Conservation (phyloP, 2,797 vertebrate species). For the Presbytis comata region DNA sequence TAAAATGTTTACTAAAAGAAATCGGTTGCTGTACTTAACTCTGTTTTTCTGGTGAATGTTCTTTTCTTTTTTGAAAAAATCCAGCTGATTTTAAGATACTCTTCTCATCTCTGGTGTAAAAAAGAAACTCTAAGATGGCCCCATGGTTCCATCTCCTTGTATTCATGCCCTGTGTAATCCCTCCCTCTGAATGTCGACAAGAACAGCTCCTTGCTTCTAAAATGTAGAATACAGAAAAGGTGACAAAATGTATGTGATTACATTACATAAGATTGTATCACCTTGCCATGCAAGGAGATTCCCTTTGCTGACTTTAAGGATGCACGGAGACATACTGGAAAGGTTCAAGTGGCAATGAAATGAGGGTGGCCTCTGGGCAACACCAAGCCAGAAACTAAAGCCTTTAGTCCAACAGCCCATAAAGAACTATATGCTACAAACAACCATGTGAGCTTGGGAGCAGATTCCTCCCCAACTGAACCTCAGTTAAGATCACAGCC, state of each 20-base stretch:
- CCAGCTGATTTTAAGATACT: background rate
- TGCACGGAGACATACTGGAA: background rate
- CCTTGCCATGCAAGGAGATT: background rate
- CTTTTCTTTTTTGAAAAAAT: background rate
- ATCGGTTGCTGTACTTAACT: background rate
- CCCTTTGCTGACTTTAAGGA: background rate
- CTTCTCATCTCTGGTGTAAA: background rate
- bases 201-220: background rate
- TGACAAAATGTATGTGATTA: background rate
- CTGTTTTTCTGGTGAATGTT: background rate
- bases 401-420: background rate
- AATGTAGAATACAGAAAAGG: background rate
- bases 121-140: background rate
- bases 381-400: background rate
- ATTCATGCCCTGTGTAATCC: background rate
- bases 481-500: background rate
- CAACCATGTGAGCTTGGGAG: background rate
- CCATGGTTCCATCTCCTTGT: background rate
- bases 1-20: background rate
- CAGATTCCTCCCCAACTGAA: background rate
- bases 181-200: background rate
- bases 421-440: background rate
- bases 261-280: background rate
- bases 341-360: background rate
- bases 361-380: background rate